Conservation (phyloP, 2,113 vertebrate species). For the Myrmecophaga tridactyla region DNA sequence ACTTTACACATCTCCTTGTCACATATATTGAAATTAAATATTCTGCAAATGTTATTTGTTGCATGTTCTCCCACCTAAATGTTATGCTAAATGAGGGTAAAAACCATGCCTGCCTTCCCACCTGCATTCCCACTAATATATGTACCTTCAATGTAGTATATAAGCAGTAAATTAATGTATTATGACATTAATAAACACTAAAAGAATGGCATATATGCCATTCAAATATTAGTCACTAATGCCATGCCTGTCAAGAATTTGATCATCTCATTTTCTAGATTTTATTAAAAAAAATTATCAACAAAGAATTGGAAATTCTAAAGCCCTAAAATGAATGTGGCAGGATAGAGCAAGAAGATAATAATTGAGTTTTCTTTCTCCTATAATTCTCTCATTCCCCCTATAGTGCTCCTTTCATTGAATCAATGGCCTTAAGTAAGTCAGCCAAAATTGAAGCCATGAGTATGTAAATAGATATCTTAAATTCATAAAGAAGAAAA, state of each 20-base stretch:
- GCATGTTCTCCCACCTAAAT: background rate
- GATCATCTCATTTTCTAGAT: background rate
- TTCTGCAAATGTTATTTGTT: background rate
- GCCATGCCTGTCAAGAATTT: background rate
- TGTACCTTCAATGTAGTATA: background rate
- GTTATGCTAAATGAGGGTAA: background rate
- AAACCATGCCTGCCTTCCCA: background rate
- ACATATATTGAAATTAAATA: background rate
- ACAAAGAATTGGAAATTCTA: background rate
- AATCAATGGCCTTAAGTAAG: background rate
- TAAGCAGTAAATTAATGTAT: background rate
- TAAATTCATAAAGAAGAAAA: background rate
- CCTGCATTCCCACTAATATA: background rate
- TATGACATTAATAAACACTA: background rate
- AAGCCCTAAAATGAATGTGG: background rate
- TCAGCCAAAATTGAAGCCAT: background rate
- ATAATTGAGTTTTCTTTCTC: background rate
- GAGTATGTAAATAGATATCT: background rate
- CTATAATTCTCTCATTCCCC: background rate
- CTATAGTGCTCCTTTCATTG: background rate
- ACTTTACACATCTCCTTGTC: background rate
- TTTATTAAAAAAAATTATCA: slow-evolving; percentile 22
- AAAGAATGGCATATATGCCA: background rate
- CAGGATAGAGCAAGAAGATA: background rate
- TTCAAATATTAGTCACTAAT: background rate